Conservation (phyloP, 2,113 vertebrate genomes). For the Psephotus haematonotus region DNA sequence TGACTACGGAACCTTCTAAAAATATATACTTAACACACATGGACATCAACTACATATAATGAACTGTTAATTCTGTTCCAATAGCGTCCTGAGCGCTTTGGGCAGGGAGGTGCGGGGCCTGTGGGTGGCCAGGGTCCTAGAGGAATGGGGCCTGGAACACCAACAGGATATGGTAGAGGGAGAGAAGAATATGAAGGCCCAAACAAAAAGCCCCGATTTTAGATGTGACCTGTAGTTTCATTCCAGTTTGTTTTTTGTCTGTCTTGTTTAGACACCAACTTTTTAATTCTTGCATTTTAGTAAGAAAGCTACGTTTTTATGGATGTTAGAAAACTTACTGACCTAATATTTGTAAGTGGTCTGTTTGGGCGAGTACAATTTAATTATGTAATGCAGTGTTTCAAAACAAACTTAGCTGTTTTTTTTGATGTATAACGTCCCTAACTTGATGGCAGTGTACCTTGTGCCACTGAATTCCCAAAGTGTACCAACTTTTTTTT, state of each 20-base stretch:
- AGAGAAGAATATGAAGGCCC: conserved; percentile 98
- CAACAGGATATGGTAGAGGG: conserved; percentile 93
- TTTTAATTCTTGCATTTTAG: conserved; percentile 97
- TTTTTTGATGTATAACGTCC: conserved; percentile 83
- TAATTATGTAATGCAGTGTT: conserved; percentile 85
- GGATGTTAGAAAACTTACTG: conserved; percentile 85
- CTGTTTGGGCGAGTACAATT: conserved; percentile 80
- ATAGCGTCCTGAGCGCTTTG: conserved; percentile 98
- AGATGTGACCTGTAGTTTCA: conserved; percentile 87
- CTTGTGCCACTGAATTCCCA: conserved; percentile 92
- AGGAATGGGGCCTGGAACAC: conserved; percentile 92
- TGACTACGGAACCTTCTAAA: conserved; percentile 94
- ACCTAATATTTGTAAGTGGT: conserved; percentile 86
- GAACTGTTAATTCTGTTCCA: conserved; percentile 83
- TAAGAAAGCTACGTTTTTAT: conserved; percentile 87
- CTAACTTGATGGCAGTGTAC: conserved; percentile 90
- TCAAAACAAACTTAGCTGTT: conserved; percentile 74
- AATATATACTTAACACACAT: conserved; percentile 88
- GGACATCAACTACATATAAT: conserved; percentile 86
- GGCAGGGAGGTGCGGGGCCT: conserved; percentile 88
- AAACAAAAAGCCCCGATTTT: conserved; percentile 98
- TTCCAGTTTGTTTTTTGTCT: conserved; percentile 84
- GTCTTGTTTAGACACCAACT: conserved; percentile 87
- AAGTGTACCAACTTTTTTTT: conserved; percentile 88
- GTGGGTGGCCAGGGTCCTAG: conserved; percentile 87